A percentile compares a stretch with the other conserved stretches of the same genome.
Evolutionary conservation across 2,888 invertebrate species (phyloP).

Genomic region (Amiota mariae): DNA sequence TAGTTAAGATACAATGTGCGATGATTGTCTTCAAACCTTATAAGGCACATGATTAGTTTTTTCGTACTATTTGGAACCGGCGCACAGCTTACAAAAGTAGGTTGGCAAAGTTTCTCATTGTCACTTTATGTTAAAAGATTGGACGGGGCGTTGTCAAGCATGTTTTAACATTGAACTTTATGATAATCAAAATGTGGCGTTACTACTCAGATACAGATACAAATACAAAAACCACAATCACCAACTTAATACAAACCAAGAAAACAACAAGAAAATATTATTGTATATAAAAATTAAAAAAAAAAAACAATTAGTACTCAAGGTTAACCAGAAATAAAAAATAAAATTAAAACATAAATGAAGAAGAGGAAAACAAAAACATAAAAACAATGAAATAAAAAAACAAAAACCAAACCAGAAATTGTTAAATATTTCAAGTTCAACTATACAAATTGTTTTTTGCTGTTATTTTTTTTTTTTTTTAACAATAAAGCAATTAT

Average conservation of each 20-base stretch:
- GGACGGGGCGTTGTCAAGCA: background rate
- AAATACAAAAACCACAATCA: constrained; percentile 11
- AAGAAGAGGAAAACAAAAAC: constrained; percentile 8
- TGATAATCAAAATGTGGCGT: constrained; percentile 30
- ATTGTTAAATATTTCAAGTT: constrained; percentile 32
- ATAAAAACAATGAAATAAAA: too few relatives aligned
- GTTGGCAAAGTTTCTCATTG: constrained; percentile 9
- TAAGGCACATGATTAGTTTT: constrained; percentile 63
- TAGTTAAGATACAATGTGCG: background rate
- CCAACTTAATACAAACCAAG: constrained; percentile 2
- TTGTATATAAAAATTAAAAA: constrained; percentile 53
- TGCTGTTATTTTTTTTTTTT: too few relatives aligned
- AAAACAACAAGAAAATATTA: constrained; percentile 33
- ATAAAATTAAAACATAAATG: constrained; percentile 17
- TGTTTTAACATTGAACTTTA: constrained; percentile 20
- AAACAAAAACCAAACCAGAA: constrained; percentile 11
- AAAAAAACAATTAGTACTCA: constrained; percentile 63
- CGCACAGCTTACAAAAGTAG: constrained; percentile 51
- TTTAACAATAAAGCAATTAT: too few relatives aligned
- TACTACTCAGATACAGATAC: too few relatives aligned
- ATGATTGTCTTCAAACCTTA: constrained; percentile 1
- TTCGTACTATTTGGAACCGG: constrained; percentile 70
- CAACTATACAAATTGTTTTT: background rate
- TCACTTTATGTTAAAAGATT: too few relatives aligned
- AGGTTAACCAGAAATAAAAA: constrained; percentile 64